Percentiles rank a stretch among this genome's conserved stretches.
phyloP scores from a whole-genome alignment of 2,888 invertebrate species.

The Seladonia tumulorum region DNA sequence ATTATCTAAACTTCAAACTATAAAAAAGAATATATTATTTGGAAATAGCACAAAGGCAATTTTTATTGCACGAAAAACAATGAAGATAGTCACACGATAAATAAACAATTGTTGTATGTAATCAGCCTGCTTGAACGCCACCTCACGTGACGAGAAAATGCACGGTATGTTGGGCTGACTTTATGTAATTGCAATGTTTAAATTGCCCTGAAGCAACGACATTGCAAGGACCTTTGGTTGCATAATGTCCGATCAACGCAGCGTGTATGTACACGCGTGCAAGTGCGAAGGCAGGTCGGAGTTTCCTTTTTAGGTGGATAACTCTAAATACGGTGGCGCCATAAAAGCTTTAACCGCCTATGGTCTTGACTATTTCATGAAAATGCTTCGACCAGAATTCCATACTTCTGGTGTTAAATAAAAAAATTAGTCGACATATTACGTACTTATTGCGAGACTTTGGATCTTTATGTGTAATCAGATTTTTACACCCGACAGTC shows the following conservation, averaged over 20 bases:
- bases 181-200: slow-evolving; percentile 48
- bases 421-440: background rate
- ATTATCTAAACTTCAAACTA: background rate
- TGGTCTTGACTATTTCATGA: slow-evolving; percentile 9
- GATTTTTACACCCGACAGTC: no score
- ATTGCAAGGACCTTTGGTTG: slow-evolving; percentile 59
- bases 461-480: no score
- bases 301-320: slow-evolving; percentile 35
- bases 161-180: slow-evolving; percentile 19
- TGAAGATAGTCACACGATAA: background rate
- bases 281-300: background rate
- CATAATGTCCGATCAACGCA: slow-evolving; percentile 42
- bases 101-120: slow-evolving; percentile 8
- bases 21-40: background rate
- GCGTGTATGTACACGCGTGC: background rate
- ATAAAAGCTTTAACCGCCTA: background rate
- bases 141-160: slow-evolving; percentile 27
- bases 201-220: slow-evolving; percentile 42
- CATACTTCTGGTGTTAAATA: background rate
- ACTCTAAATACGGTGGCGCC: slow-evolving; percentile 5
- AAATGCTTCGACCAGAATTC: background rate
- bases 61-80: background rate
- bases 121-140: background rate
- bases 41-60: background rate
- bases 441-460: no score